Base-by-base conservation (phyloP, 2,113 vertebrate species). In the Pollachius pollachius region DNA sequence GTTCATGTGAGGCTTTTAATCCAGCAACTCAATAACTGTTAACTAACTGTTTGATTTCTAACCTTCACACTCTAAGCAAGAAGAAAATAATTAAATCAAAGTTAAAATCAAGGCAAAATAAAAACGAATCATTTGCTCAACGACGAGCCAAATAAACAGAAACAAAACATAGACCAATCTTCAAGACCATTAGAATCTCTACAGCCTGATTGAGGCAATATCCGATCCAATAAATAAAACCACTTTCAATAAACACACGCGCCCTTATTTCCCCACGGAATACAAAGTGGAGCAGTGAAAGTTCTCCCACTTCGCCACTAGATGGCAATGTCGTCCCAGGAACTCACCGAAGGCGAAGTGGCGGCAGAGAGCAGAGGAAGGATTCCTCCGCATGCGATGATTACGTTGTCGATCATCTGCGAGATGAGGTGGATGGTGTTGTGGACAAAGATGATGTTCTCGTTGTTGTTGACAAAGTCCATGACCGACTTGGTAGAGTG, bases 371-470 rank as follows among this genome's bases (percentile, higher is more conserved):
- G 93, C 87, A 99, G 90, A n/a, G 97, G 97, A 67, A 99, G 88
- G 88, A 99, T 98, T 81, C 97, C 97, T 90, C 97, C 97, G 80
- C 96, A 98, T 68, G 97, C 96, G 62, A 98, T 99, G 80, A 99
- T 98, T 86, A 99, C 97, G 91, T 99, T 99, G 93, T 99, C 97
- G 58, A 97, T 96, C 97, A 99, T 98, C 90, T 99, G 97, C 72
- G 96, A 99, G 89, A 99, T 97, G 84, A 99, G 96, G 91, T 99
- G 97, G 85, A 99, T 98, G 75, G 97, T 98, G 91, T 99, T 99
- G 91, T 99, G 97, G 82, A 99, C 97, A 91, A 99, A 99, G 88
- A 99, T 98, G 76, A 99, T 98, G 85, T 99, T 98, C 90, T 99
- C 97, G 85, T 97, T 98, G 88, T 96, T 98, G 85, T 98, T 99